Percentiles rank a stretch among this genome's conserved stretches.
Conservation (phyloP, 2,888 invertebrate genomes). For the Carabus problematicus region DNA sequence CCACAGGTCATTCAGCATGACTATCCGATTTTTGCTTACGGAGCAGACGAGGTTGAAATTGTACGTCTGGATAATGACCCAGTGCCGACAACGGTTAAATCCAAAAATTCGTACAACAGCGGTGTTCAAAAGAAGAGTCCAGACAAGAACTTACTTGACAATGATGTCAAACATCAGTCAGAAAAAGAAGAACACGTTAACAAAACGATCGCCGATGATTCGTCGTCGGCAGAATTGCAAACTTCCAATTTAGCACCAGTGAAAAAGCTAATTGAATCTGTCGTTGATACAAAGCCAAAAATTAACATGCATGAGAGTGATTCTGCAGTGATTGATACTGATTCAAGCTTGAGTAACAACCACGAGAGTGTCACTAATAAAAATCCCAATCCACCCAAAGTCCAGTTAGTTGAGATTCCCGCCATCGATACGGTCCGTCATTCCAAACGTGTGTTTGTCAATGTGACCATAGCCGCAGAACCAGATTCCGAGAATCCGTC, state of each 20-base stretch:
- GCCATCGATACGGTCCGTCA: constrained; percentile 45
- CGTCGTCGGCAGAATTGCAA: constrained; percentile 31
- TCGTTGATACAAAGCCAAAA: constrained; percentile 33
- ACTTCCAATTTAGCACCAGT: constrained; percentile 47
- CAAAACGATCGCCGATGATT: constrained; percentile 34
- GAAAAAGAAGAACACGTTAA: constrained; percentile 18
- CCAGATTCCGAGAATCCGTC: constrained; percentile 61
- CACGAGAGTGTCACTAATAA: constrained; percentile 44
- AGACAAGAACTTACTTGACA: constrained; percentile 46
- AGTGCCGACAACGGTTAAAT: constrained; percentile 50
- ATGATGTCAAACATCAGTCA: constrained; percentile 36
- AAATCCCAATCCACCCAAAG: constrained; percentile 46
- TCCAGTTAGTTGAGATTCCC: constrained; percentile 56
- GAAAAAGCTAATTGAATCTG: constrained; percentile 46
- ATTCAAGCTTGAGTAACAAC: constrained; percentile 35
- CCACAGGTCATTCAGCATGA: constrained; percentile 58
- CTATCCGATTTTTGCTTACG: constrained; percentile 56
- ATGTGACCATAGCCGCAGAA: constrained; percentile 82
- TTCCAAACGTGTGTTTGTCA: constrained; percentile 75
- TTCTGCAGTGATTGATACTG: constrained; percentile 46
- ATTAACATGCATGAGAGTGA: constrained; percentile 42
- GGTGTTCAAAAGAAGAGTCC: constrained; percentile 44
- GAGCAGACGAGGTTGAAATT: constrained; percentile 60
- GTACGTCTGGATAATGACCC: constrained; percentile 56
- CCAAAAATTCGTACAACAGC: constrained; percentile 50